Evolutionary conservation across 2,797 vertebrate species (phyloP).

Genomic region (Anableps anableps): DNA sequence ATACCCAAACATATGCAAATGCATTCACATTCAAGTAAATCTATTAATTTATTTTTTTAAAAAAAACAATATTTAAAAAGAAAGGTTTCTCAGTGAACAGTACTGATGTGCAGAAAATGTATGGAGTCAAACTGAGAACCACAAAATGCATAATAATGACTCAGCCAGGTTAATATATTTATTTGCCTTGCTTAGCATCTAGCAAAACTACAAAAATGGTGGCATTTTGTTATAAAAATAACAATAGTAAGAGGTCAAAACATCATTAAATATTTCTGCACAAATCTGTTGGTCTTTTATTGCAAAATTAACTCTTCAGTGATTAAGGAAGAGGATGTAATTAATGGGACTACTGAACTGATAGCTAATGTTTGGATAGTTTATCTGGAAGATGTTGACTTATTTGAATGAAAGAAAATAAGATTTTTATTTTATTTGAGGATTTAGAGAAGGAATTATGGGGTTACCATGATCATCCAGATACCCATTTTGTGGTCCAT

Average conservation of each 20-base stretch:
- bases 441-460: neutral
- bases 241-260: neutral
- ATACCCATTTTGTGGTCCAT: neutral
- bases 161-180: no score
- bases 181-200: neutral
- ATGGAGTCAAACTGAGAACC: neutral
- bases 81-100: neutral
- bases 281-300: neutral
- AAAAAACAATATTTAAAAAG: neutral
- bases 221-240: neutral
- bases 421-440: neutral
- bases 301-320: neutral
- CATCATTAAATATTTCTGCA: neutral
- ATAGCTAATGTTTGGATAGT: neutral
- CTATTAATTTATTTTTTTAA: neutral
- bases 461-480: neutral
- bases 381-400: neutral
- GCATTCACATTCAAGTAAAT: neutral
- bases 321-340: neutral
- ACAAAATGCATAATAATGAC: neutral
- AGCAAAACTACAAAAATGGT: neutral
- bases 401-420: constrained; percentile 1
- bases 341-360: neutral
- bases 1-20: neutral
- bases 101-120: neutral